Evolutionary conservation across 1,140 invertebrate genomes (phyloP).

Genomic region (Protaetia brevitarsis): DNA sequence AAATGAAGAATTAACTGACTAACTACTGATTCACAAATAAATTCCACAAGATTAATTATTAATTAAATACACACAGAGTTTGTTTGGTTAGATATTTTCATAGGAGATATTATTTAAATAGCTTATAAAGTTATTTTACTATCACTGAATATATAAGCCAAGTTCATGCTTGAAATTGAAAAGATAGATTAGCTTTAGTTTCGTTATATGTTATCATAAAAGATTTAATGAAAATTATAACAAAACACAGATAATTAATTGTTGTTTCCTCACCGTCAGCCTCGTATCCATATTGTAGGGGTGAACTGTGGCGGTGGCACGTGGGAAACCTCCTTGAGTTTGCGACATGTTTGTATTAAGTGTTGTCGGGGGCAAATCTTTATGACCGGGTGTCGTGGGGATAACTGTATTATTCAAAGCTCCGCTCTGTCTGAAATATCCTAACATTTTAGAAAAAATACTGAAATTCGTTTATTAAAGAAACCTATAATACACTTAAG

Average conservation of each 20-base stretch:
- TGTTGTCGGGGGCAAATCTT: conserved; percentile 25
- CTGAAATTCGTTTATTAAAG: conserved; percentile 19
- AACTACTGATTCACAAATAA: too few species aligned
- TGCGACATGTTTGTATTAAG: conserved; percentile 40
- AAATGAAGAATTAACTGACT: too few species aligned
- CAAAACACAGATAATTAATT: neutral
- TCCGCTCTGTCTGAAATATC: conserved; percentile 40
- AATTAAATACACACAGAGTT: too few species aligned
- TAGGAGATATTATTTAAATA: too few species aligned
- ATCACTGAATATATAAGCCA: too few species aligned
- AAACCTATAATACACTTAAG: conserved; percentile 16
- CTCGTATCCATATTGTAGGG: conserved; percentile 44
- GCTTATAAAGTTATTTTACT: too few species aligned
- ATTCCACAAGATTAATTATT: too few species aligned
- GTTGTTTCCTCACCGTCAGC: conserved; percentile 30
- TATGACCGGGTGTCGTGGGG: conserved; percentile 33
- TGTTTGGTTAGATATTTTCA: too few species aligned
- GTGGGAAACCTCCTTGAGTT: conserved; percentile 40
- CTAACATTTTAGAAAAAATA: conserved; percentile 20
- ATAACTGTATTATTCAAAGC: conserved; percentile 35
- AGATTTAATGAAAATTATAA: neutral
- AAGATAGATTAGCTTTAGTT: neutral
- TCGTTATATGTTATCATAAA: neutral
- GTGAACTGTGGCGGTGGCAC: conserved; percentile 43
- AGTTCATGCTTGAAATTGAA: too few species aligned